Conservation (phyloP, 2,888 invertebrate genomes). For the Cheilosia pagana region DNA sequence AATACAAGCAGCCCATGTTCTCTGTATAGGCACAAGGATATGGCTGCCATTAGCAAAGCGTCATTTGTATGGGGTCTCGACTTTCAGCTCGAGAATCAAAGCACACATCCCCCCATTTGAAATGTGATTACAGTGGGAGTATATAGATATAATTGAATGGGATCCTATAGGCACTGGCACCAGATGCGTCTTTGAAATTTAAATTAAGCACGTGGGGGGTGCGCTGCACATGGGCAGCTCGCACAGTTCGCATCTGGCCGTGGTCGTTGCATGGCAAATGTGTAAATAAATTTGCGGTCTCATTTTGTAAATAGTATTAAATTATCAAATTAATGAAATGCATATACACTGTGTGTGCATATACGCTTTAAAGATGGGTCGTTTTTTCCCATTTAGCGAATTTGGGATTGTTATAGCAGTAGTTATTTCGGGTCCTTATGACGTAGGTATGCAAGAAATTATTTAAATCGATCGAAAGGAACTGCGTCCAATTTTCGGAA, state of each 20-base stretch:
- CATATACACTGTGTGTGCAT: too few species aligned
- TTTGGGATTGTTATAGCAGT: too few species aligned
- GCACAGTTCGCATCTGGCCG: constrained; percentile 32
- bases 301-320: constrained; percentile 57
- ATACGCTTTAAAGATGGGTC: too few species aligned
- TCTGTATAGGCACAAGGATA: neutral
- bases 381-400: too few species aligned
- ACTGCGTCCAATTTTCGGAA: too few species aligned
- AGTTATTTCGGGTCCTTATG: too few species aligned
- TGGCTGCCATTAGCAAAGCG: neutral
- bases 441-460: too few species aligned
- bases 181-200: constrained; percentile 62
- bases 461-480: too few species aligned
- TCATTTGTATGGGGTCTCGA: constrained; percentile 21
- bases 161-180: constrained; percentile 9
- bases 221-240: neutral
- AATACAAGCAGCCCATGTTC: too few species aligned
- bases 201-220: constrained; percentile 41
- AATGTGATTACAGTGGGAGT: constrained; percentile 50
- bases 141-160: constrained; percentile 50
- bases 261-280: constrained; percentile 49
- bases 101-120: constrained; percentile 63
- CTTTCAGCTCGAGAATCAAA: constrained; percentile 56
- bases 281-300: constrained; percentile 66
- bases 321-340: constrained; percentile 70